phyloP scores from a whole-genome alignment of 2,797 vertebrate species.

The Sciurus vulgaris region DNA sequence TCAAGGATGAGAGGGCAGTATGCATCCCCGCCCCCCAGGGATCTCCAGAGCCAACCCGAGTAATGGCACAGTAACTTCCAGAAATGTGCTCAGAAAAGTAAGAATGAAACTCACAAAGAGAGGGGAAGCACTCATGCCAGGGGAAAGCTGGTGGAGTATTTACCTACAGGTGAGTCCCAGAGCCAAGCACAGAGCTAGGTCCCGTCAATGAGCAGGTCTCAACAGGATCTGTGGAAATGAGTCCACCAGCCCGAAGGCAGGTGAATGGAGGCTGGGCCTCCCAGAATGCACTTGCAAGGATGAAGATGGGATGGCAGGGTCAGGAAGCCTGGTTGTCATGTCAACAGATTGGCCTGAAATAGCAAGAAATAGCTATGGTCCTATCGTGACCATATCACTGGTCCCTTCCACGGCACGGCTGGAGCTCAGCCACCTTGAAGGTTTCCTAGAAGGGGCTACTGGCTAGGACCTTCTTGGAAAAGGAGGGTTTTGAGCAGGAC shows the following conservation, averaged over 20 bases:
- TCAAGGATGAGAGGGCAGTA: not conserved
- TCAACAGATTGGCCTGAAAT: conserved; percentile 60
- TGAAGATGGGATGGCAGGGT: not conserved
- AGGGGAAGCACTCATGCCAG: not conserved
- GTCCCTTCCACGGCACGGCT: not conserved
- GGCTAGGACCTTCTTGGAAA: not conserved
- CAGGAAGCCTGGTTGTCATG: conserved; percentile 68
- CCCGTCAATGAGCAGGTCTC: not conserved
- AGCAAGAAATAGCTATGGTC: conserved; percentile 65
- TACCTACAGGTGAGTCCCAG: not conserved
- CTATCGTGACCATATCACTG: not conserved
- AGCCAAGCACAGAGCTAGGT: not conserved
- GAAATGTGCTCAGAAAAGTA: not conserved
- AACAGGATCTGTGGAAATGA: not conserved
- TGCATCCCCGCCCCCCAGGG: not conserved
- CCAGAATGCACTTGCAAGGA: not conserved
- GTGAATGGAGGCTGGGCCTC: not conserved
- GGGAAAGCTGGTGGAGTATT: not conserved
- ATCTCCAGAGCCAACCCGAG: not conserved
- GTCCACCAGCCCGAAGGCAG: not conserved
- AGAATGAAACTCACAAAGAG: not conserved
- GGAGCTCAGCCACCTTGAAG: not conserved
- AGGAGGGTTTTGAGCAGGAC: not conserved
- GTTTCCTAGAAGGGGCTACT: not conserved
- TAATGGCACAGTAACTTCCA: not conserved